Conservation (phyloP, 1,140 invertebrate genomes). For the Tribolium castaneum region DNA sequence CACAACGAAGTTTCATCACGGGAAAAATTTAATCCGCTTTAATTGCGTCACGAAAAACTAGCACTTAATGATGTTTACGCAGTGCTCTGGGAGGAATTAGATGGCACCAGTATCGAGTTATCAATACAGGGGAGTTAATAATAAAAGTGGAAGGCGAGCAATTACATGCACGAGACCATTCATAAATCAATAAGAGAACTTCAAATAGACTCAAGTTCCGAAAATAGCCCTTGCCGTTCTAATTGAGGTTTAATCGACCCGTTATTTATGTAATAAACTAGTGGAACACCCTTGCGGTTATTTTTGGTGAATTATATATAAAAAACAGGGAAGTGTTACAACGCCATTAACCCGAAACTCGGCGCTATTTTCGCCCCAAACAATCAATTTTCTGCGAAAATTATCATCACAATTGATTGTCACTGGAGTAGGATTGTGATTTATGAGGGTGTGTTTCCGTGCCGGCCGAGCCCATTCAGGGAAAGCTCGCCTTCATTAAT, state of each 20-base stretch:
- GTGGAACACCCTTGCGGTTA: conserved; percentile 8
- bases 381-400: conserved; percentile 32
- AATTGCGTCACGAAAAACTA: background rate
- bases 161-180: conserved; percentile 37
- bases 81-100: background rate
- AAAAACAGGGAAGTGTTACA: conserved; percentile 9
- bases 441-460: conserved; percentile 28
- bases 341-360: conserved; percentile 10
- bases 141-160: conserved; percentile 31
- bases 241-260: conserved; percentile 28
- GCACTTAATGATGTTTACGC: background rate
- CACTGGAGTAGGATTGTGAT: background rate
- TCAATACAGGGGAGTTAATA: conserved; percentile 33
- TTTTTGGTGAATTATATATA: conserved; percentile 12
- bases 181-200: conserved; percentile 37
- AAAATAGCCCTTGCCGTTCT: conserved; percentile 35
- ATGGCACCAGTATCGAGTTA: conserved; percentile 5
- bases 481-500: conserved; percentile 10
- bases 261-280: conserved; percentile 29
- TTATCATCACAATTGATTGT: conserved; percentile 34
- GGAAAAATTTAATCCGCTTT: background rate
- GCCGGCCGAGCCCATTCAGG: conserved; percentile 23
- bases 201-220: conserved; percentile 21
- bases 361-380: background rate
- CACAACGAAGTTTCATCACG: background rate